phyloP scores from a whole-genome alignment of 2,888 invertebrate species.

The Euphydryas editha region DNA sequence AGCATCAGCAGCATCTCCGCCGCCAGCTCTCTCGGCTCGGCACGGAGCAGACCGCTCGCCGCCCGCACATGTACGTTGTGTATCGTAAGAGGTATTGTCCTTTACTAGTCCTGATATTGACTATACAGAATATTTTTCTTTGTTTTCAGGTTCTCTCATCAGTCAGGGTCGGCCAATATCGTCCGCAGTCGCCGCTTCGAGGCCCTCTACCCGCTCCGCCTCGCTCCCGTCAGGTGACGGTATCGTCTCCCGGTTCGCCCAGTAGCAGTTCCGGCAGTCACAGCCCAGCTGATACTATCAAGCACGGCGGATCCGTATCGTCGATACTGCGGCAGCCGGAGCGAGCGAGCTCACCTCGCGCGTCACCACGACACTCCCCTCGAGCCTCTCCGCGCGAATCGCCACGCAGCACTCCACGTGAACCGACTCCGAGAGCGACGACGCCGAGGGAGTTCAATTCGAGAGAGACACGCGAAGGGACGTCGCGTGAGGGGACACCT shows the following conservation, averaged over 20 bases:
- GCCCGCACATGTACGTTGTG: slow-evolving; percentile 85
- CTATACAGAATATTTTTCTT: background rate
- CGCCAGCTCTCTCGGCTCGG: slow-evolving; percentile 83
- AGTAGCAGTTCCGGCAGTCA: slow-evolving; percentile 93
- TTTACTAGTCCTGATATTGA: background rate
- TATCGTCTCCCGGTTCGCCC: slow-evolving; percentile 92
- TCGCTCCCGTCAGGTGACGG: slow-evolving; percentile 78
- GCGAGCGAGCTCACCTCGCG: slow-evolving; percentile 65
- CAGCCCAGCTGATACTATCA: slow-evolving; percentile 90
- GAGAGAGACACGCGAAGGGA: slow-evolving; percentile 56
- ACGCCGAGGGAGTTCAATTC: slow-evolving; percentile 58
- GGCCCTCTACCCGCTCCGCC: slow-evolving; percentile 83
- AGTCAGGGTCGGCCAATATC: slow-evolving; percentile 88
- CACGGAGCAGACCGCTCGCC: slow-evolving; percentile 86
- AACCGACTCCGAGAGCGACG: slow-evolving; percentile 36
- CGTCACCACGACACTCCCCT: slow-evolving; percentile 73
- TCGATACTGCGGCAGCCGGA: slow-evolving; percentile 77
- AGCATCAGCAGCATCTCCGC: slow-evolving; percentile 84
- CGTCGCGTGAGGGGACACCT: slow-evolving; percentile 48
- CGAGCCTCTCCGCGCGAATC: slow-evolving; percentile 69
- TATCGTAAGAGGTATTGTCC: background rate
- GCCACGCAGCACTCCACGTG: slow-evolving; percentile 59
- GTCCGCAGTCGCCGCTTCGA: slow-evolving; percentile 87
- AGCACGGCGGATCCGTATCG: slow-evolving; percentile 83
- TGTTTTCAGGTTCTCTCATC: slow-evolving; percentile 85